Evolutionary conservation across 2,888 invertebrate species (phyloP).

Genomic region (Salticus scenicus): DNA sequence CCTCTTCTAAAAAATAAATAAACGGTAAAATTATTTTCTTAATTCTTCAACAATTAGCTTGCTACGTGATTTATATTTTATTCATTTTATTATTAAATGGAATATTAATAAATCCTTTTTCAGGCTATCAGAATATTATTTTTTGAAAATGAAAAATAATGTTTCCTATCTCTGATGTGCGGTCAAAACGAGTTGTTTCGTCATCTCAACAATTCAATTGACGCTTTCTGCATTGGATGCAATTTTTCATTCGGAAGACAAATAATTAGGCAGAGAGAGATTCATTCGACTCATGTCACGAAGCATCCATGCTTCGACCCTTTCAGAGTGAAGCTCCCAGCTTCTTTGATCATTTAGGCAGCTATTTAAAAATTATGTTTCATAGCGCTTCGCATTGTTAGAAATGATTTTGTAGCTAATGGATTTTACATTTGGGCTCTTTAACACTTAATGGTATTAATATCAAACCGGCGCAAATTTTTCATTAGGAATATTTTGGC

Average conservation of each 20-base stretch:
- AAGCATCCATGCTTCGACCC: conserved; percentile 46
- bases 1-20: too few relatives aligned
- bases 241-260: conserved; percentile 30
- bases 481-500: conserved; percentile 45
- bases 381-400: conserved; percentile 60
- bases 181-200: conserved; percentile 18
- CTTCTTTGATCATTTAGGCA: conserved; percentile 66
- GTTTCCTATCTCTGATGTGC: neutral
- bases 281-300: conserved; percentile 56
- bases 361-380: conserved; percentile 65
- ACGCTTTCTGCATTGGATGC: conserved; percentile 15
- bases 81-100: too few relatives aligned
- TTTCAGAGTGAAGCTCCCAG: conserved; percentile 42
- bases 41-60: too few relatives aligned
- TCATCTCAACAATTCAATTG: conserved; percentile 46
- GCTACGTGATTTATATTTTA: too few relatives aligned
- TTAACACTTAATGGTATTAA: conserved; percentile 68
- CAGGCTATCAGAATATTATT: too few relatives aligned
- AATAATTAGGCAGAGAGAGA: conserved; percentile 53
- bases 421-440: conserved; percentile 67
- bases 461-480: conserved; percentile 63
- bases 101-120: too few relatives aligned
- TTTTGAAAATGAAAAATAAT: too few relatives aligned
- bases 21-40: too few relatives aligned
- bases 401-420: conserved; percentile 61